These are phyloP conservation scores for Montipora capricornis DNA, from an alignment of 64 coral and sea anemone species.

Conservation along the genomic window DNA sequence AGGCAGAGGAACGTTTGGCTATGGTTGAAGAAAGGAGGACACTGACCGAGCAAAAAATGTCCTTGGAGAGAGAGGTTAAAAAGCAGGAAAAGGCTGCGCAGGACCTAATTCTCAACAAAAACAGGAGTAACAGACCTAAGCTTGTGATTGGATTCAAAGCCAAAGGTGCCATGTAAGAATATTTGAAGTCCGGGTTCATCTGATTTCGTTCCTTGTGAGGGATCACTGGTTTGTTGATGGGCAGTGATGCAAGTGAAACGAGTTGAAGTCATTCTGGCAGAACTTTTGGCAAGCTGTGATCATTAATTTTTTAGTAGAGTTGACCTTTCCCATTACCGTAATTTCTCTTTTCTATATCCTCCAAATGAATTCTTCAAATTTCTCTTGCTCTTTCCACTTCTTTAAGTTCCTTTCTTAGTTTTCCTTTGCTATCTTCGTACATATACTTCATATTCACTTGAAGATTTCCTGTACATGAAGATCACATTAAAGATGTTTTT, in stretches of 20 bases:
- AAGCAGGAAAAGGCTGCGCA: slow-evolving; percentile 97
- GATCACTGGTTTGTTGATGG: too few relatives aligned
- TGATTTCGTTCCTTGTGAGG: background rate
- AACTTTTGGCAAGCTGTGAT: background rate
- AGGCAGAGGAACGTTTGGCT: slow-evolving; percentile 95
- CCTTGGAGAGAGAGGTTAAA: slow-evolving; percentile 87
- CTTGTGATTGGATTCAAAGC: slow-evolving; percentile 92
- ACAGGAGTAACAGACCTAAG: slow-evolving; percentile 89
- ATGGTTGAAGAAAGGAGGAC: slow-evolving; percentile 95
- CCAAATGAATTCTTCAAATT: background rate
- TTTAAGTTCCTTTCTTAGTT: background rate
- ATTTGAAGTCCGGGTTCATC: background rate
- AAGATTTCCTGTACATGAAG: slow-evolving; percentile 27
- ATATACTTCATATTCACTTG: background rate
- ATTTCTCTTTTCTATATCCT: background rate
- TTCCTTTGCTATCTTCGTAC: background rate
- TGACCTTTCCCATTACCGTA: background rate
- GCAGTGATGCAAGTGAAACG: background rate
- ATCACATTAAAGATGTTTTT: slow-evolving; percentile 26
- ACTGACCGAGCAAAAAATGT: slow-evolving; percentile 88
- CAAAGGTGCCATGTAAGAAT: slow-evolving; percentile 41
- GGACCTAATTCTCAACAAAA: slow-evolving; percentile 97
- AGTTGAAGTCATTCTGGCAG: background rate
- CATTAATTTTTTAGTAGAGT: background rate
- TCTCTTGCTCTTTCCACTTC: background rate